These are phyloP conservation scores for Geodia barretti DNA, from an alignment of 37 sponge, comb jelly and placozoan species.

Conservation along the genomic window DNA sequence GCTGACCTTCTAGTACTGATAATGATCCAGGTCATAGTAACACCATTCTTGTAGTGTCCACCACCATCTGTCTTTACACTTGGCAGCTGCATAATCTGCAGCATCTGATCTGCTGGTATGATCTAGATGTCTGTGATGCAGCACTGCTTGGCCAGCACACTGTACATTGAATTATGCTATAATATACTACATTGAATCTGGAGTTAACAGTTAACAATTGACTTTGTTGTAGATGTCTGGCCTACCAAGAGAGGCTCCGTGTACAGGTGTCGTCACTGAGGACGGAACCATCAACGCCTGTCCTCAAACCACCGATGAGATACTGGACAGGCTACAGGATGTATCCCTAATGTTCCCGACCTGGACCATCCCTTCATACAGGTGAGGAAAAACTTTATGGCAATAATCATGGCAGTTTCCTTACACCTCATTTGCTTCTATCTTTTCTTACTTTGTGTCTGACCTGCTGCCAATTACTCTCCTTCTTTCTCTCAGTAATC, in stretches of 20 bases:
- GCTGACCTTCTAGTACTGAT: too few relatives aligned
- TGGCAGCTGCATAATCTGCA: too few relatives aligned
- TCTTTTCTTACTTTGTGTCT: background rate
- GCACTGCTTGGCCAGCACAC: too few relatives aligned
- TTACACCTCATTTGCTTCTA: background rate
- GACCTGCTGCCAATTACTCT: background rate
- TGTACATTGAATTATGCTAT: background rate
- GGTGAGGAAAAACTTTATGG: slow-evolving; percentile 11
- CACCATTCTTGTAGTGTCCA: too few relatives aligned
- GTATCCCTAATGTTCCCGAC: slow-evolving; percentile 32
- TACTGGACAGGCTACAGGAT: slow-evolving; percentile 23
- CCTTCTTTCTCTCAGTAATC: slow-evolving; percentile 4
- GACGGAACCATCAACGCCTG: slow-evolving; percentile 10
- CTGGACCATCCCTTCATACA: slow-evolving; percentile 69
- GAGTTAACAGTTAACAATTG: background rate
- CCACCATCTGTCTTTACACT: too few relatives aligned
- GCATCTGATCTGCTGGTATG: too few relatives aligned
- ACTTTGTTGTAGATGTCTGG: slow-evolving; percentile 56
- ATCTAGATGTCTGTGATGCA: too few relatives aligned
- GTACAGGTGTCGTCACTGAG: slow-evolving; percentile 5
- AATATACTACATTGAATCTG: background rate
- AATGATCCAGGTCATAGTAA: too few relatives aligned
- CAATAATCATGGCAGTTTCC: too few relatives aligned
- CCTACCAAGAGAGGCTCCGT: slow-evolving; percentile 68
- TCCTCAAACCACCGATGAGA: slow-evolving; percentile 17